Evolutionary conservation across 2,113 vertebrate genomes (phyloP), one percentile per base, ranked within the genome.

Genomic region (Nothocercus nigrocapillus): DNA sequence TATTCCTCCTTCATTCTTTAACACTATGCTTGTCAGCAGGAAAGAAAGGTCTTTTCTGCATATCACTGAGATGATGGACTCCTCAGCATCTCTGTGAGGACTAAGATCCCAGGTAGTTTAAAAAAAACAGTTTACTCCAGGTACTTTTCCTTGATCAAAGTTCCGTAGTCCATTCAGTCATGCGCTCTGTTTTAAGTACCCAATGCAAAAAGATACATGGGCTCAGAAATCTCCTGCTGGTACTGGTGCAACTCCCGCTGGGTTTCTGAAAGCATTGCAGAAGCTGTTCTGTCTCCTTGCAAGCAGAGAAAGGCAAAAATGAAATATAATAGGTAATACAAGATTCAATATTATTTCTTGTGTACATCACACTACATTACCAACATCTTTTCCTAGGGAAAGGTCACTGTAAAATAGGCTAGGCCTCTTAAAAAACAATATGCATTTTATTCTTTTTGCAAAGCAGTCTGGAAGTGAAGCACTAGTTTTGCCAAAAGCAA

Each of bases 401-500:
- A 88, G 83, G 88, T 93, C 85, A 94, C 88, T 59, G 75, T 85
- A 92, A 94, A 93, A 95, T 36, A 90, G 19, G 38, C 47, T 78
- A 92, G 82, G 67, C 32, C 51, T 79, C 61, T 88, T 83, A 70
- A 73, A 94, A 88, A 86, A 88, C 68, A 79, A 67, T 44, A 36
- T 51, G 54, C 36, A 51, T 90, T 94, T 82, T 85, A 73, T 94
- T 92, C 20, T 92, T 92, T 96, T 68, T 56, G 72, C 61, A 93
- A 86, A 92, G 91, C 54, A 78, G 86, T 85, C 88, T 82, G 51
- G 62, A 95, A 93, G 69, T 30, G 11, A 94, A 97, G 69, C 88
- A 92, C 78, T 87, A 93, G 91, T 97, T 95, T 97, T 97, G 95
- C 95, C 97, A 97, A 97, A 97, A 97, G 96, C 96, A 96, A 97